A percentile compares a stretch with the other conserved stretches of the same genome.
phyloP scores from a whole-genome alignment of 2,888 invertebrate species.

The Sesia apiformis region DNA sequence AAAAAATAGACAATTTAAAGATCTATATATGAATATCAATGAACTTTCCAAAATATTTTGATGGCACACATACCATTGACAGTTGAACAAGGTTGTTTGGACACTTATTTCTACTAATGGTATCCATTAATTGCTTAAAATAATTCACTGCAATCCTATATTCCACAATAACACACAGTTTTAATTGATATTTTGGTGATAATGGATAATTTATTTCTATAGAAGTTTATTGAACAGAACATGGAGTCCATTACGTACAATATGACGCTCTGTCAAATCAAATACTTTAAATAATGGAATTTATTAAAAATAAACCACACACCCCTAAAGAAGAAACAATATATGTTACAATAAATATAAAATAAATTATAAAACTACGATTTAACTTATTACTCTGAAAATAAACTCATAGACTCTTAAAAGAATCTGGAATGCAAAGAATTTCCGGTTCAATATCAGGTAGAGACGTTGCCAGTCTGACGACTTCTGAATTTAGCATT shows the following conservation, averaged over 20 bases:
- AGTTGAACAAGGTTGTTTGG: slow-evolving; percentile 53
- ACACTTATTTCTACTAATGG: slow-evolving; percentile 29
- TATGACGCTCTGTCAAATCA: slow-evolving; percentile 75
- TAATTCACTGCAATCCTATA: slow-evolving; percentile 51
- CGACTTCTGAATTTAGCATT: slow-evolving; percentile 66
- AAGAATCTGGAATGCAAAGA: slow-evolving; percentile 6
- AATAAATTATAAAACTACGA: neutral
- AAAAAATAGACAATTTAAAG: neutral
- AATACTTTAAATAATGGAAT: slow-evolving; percentile 45
- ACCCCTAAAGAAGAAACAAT: neutral
- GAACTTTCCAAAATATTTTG: slow-evolving; percentile 76
- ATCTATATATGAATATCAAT: neutral
- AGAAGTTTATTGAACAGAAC: slow-evolving; percentile 43
- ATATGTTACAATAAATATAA: neutral
- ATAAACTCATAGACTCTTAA: slow-evolving; percentile 2
- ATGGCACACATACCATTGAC: slow-evolving; percentile 71
- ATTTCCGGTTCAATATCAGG: slow-evolving; percentile 17
- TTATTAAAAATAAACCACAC: slow-evolving; percentile 11
- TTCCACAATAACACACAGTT: slow-evolving; percentile 36
- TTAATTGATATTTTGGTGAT: slow-evolving; percentile 41
- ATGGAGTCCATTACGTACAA: slow-evolving; percentile 80
- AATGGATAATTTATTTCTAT: slow-evolving; percentile 32
- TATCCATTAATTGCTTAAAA: slow-evolving; percentile 48
- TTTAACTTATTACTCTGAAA: neutral
- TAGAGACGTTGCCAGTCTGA: slow-evolving; percentile 62